Evolutionary conservation across 1,140 invertebrate genomes (phyloP).

Genomic region (Tigriopus japonicus): DNA sequence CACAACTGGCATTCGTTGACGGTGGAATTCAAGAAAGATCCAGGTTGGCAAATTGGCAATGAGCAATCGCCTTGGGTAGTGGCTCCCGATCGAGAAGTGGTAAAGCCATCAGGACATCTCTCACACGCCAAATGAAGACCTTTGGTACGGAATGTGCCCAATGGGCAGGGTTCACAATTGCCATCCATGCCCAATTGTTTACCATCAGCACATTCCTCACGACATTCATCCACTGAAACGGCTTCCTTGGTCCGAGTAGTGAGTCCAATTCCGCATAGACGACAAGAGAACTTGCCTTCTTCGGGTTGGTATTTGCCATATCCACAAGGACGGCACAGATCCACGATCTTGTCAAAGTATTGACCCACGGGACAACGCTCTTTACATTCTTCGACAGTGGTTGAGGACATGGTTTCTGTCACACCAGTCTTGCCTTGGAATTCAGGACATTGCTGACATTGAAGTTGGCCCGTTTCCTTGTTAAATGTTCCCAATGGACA

Average conservation of each 20-base stretch:
- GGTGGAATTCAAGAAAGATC: constrained; percentile 23
- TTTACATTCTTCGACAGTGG: constrained; percentile 73
- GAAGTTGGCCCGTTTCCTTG: constrained; percentile 69
- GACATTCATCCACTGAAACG: constrained; percentile 38
- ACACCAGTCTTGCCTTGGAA: constrained; percentile 69
- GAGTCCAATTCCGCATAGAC: constrained; percentile 72
- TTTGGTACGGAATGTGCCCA: constrained; percentile 70
- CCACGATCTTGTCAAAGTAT: constrained; percentile 65
- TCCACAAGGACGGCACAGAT: constrained; percentile 70
- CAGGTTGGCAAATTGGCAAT: constrained; percentile 59
- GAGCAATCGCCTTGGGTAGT: constrained; percentile 74
- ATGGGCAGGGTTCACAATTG: constrained; percentile 72
- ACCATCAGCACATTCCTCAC: constrained; percentile 73
- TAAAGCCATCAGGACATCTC: constrained; percentile 65
- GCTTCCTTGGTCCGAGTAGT: constrained; percentile 69
- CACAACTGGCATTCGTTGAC: constrained; percentile 53
- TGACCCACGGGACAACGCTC: constrained; percentile 74
- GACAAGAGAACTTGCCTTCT: constrained; percentile 74
- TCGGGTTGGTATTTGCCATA: constrained; percentile 81
- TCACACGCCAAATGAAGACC: constrained; percentile 71
- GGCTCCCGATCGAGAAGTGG: constrained; percentile 62
- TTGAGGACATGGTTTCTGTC: constrained; percentile 61
- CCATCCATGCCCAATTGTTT: constrained; percentile 71
- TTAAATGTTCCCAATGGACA: constrained; percentile 83
- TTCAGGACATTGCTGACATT: constrained; percentile 65